Evolutionary conservation across 2,797 vertebrate genomes (phyloP).

Genomic region (Rhodeus uyekii): DNA sequence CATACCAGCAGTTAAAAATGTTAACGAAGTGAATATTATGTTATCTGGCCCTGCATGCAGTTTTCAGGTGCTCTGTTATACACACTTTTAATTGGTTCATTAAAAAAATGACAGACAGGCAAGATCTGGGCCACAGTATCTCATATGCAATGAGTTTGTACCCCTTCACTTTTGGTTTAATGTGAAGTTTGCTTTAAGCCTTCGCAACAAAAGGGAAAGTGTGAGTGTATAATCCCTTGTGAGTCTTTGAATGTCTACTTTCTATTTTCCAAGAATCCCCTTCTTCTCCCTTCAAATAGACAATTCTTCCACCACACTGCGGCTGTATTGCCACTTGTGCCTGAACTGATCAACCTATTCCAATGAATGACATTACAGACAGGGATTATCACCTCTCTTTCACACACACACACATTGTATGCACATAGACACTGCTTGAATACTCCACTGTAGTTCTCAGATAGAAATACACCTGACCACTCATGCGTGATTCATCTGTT

Average conservation of each 20-base stretch:
- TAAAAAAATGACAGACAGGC: not conserved
- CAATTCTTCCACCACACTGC: slow-evolving; percentile 72
- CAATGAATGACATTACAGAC: slow-evolving; percentile 65
- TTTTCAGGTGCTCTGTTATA: not conserved
- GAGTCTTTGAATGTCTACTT: slow-evolving; percentile 25
- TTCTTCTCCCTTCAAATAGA: slow-evolving; percentile 45
- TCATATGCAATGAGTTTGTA: not conserved
- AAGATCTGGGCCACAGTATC: not conserved
- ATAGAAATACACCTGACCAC: slow-evolving; percentile 22
- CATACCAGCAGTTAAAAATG: not conserved
- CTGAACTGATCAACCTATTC: slow-evolving; percentile 60
- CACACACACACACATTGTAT: slow-evolving; percentile 22
- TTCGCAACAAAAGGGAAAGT: slow-evolving; percentile 10
- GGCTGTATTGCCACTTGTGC: slow-evolving; percentile 68
- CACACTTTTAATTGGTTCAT: slow-evolving; percentile 8
- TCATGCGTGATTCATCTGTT: slow-evolving; percentile 35
- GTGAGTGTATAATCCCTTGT: slow-evolving; percentile 36
- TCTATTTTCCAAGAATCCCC: slow-evolving; percentile 9
- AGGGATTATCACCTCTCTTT: slow-evolving; percentile 55
- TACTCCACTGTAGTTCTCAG: slow-evolving; percentile 40
- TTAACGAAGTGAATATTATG: not conserved
- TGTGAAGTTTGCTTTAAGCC: slow-evolving; percentile 20
- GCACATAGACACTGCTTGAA: slow-evolving; percentile 38
- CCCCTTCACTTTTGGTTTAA: slow-evolving; percentile 4
- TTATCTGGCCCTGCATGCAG: not conserved